Percentiles rank a stretch among this genome's conserved stretches.
Evolutionary conservation across 2,113 vertebrate genomes (phyloP).

Genomic region (Brachyistius frenatus): DNA sequence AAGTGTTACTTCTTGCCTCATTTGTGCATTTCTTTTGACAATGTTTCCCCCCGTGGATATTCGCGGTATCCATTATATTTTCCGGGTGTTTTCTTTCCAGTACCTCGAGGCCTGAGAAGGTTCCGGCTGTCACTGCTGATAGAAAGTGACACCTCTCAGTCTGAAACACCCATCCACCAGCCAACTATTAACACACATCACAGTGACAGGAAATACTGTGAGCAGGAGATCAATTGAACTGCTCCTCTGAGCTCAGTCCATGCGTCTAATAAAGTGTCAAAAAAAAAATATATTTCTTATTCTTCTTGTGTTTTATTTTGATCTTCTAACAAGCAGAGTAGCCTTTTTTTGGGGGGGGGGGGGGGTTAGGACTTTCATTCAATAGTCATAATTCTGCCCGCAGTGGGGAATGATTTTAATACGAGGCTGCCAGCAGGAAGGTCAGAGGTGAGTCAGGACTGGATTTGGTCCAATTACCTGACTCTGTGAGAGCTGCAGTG

Average conservation of each 20-base stretch:
- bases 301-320: neutral
- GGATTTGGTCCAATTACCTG: slow-evolving; percentile 37
- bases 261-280: neutral
- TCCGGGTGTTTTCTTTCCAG: neutral
- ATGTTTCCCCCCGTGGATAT: neutral
- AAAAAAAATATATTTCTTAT: neutral
- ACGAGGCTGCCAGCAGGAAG: neutral
- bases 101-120: neutral
- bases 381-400: neutral
- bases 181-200: slow-evolving; percentile 27
- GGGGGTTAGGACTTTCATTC: no score
- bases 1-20: neutral
- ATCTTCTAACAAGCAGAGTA: neutral
- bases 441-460: slow-evolving; percentile 10
- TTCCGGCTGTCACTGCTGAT: slow-evolving; percentile 27
- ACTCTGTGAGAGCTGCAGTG: neutral
- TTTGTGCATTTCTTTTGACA: neutral
- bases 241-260: neutral
- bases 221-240: slow-evolving; percentile 3
- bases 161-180: slow-evolving; percentile 18
- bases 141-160: slow-evolving; percentile 28
- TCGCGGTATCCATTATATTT: neutral
- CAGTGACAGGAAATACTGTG: slow-evolving; percentile 16
- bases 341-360: no score
- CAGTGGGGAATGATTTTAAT: slow-evolving; percentile 16